Percentiles rank a stretch among this genome's conserved stretches.
These are phyloP conservation scores for Microplitis manilae DNA, from an alignment of 2,888 invertebrate species.

Conservation along the genomic window DNA sequence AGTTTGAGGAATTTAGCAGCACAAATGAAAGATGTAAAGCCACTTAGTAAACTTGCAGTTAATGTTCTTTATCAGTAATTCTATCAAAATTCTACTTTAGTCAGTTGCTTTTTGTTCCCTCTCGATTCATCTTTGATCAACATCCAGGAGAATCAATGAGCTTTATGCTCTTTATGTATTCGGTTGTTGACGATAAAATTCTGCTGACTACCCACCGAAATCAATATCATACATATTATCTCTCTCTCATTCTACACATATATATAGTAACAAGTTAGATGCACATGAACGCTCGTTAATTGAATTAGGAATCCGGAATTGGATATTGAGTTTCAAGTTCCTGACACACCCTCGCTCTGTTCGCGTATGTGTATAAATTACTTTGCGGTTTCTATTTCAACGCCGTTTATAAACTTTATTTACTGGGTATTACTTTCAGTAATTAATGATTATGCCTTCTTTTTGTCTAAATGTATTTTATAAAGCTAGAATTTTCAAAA, in stretches of 20 bases:
- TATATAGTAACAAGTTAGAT: not conserved
- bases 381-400: conserved; percentile 16
- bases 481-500: too few species aligned
- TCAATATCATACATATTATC: conserved; percentile 9
- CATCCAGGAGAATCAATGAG: not conserved
- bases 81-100: too few species aligned
- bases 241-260: not conserved
- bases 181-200: not conserved
- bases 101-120: too few species aligned
- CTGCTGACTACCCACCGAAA: not conserved
- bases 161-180: not conserved
- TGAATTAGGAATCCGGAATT: conserved; percentile 39
- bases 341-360: conserved; percentile 1
- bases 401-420: not conserved
- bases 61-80: not conserved
- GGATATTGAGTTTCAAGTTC: conserved; percentile 23
- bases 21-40: not conserved
- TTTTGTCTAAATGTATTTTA: not conserved
- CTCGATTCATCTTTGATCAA: not conserved
- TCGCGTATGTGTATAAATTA: not conserved
- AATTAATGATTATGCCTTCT: not conserved
- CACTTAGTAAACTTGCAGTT: not conserved
- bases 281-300: conserved; percentile 67
- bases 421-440: not conserved
- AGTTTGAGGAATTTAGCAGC: not conserved